Evolutionary conservation across 2,888 invertebrate genomes (phyloP), one percentile per base, ranked within the genome.

Genomic region (Plusia festucae): DNA sequence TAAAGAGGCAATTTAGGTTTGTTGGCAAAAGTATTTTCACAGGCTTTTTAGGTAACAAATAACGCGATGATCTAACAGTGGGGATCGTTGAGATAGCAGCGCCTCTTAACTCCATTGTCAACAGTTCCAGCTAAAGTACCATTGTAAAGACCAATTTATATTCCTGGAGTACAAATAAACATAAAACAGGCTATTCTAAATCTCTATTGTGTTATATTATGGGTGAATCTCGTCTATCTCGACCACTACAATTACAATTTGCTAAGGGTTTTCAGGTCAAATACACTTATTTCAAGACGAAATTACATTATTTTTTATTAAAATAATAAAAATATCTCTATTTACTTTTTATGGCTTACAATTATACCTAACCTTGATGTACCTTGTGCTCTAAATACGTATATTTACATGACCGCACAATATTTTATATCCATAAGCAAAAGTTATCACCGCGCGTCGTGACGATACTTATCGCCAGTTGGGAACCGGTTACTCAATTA

Each of bases 61-160:
- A 18, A 65, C 65, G 65, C 64, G 73, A 60, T 53, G 58, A 53
- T 72, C 65, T 63, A 61, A 58, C 55, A 57, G 52, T 56, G 53
- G 58, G 22, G 65, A 54, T 64, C 67, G 72, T 78, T 78, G 75
- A 68, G 69, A 60, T 78, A 75, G 65, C 72, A 46, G 40, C 22
- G 5, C n/a, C 53, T 32, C 63, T 63, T 51, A 24, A 6, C 53
- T 67, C 22, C 27, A 62, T 15, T 55, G 27, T 51, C 49, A 67
- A 76, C 61, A 54, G 55, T 58, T 57, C 34, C 5, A 32, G 58
- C 66, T 55, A 27, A 53, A 61, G 30, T 44, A 76, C 59, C 40
- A 62, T 54, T 51, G 55, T 55, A 8, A 62, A 52, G 40, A 22
- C 55, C 51, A 18, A 34, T 51, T 55, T 55, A 62, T 56, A 22